phyloP scores from a whole-genome alignment of 2,797 vertebrate species.

The Trichosurus vulpecula region DNA sequence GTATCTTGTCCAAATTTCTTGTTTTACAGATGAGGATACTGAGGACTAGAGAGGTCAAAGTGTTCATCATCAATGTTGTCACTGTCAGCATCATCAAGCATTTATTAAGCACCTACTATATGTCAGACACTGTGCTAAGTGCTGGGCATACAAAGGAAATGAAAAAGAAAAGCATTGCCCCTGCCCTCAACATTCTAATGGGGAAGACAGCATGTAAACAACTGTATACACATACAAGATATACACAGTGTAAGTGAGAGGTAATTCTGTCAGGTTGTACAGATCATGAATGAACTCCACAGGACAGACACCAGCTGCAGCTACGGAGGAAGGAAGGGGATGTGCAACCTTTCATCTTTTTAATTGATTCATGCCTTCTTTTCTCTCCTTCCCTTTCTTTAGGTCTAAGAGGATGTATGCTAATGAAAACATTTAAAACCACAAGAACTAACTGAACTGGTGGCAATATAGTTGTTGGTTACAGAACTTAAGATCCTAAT shows the following conservation, averaged over 20 bases:
- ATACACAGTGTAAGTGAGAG: neutral
- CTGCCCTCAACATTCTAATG: neutral
- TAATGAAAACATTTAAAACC: slow-evolving; percentile 25
- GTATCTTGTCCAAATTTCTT: neutral
- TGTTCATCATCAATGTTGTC: neutral
- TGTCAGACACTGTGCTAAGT: neutral
- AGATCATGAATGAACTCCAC: neutral
- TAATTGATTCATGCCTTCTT: neutral
- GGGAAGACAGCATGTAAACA: neutral
- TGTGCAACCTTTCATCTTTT: neutral
- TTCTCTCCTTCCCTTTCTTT: slow-evolving; percentile 41
- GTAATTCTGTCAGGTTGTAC: neutral
- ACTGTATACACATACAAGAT: neutral
- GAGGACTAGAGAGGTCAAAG: neutral
- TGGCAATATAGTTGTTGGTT: neutral
- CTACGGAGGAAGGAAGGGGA: neutral
- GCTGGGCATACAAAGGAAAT: neutral
- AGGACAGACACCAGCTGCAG: neutral
- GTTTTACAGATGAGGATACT: neutral
- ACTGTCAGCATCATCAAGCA: neutral
- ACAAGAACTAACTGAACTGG: slow-evolving; percentile 39
- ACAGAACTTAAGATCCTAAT: neutral
- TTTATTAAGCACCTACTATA: neutral
- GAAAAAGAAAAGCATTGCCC: neutral
- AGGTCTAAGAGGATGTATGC: slow-evolving; percentile 34